Percentiles rank a stretch among this genome's conserved stretches.
phyloP scores from a whole-genome alignment of 1,140 invertebrate genomes.

The Callitettix versicolor region DNA sequence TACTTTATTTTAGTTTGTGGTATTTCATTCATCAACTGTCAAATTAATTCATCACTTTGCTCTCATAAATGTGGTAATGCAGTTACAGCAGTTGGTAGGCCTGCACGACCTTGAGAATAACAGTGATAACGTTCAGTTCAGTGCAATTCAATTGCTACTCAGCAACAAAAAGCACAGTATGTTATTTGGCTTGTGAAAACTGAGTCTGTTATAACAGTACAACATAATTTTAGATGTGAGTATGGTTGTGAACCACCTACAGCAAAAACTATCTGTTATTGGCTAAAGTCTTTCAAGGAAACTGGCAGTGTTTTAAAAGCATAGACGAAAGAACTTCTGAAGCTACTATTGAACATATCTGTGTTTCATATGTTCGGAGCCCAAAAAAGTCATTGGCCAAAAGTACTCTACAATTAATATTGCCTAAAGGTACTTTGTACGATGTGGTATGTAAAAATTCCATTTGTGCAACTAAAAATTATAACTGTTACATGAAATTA shows the following conservation, averaged over 20 bases:
- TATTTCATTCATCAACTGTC: background rate
- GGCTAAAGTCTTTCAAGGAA: conserved; percentile 1
- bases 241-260: background rate
- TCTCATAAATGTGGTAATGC: background rate
- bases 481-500: conserved; percentile 1
- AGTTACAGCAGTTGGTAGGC: background rate
- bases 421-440: background rate
- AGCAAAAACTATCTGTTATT: background rate
- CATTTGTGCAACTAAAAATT: background rate
- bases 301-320: background rate
- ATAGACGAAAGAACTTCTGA: background rate
- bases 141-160: background rate
- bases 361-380: background rate
- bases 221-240: background rate
- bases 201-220: background rate
- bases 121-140: background rate
- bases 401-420: background rate
- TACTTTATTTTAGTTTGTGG: background rate
- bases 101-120: background rate
- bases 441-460: background rate
- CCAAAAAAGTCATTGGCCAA: background rate
- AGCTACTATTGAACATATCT: background rate
- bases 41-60: too few species aligned
- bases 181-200: conserved; percentile 2
- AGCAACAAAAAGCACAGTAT: background rate